phyloP scores from a whole-genome alignment of 2,797 vertebrate species.

The Pterois miles region DNA sequence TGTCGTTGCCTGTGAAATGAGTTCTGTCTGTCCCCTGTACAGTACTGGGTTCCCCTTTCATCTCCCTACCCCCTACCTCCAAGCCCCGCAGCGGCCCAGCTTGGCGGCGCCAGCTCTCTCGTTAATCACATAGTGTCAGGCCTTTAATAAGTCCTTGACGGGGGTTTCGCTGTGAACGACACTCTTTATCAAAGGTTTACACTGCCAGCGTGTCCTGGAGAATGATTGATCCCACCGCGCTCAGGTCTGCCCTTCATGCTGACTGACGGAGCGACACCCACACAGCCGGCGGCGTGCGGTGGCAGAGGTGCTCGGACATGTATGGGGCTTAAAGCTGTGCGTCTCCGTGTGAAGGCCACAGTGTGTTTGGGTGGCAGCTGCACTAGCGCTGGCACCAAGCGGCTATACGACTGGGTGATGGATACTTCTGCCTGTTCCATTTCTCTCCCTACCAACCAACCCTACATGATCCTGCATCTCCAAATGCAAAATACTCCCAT shows the following conservation, averaged over 20 bases:
- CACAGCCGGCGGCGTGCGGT: constrained; percentile 22
- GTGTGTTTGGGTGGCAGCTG: constrained; percentile 16
- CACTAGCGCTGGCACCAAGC: constrained; percentile 7
- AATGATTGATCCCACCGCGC: constrained; percentile 78
- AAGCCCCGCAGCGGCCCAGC: constrained; percentile 55
- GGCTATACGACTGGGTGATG: constrained; percentile 32
- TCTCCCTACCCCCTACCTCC: constrained; percentile 54
- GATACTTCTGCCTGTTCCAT: constrained; percentile 51
- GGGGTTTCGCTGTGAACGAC: constrained; percentile 78
- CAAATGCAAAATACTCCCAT: constrained; percentile 65
- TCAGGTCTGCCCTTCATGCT: constrained; percentile 73
- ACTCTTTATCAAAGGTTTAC: constrained; percentile 87
- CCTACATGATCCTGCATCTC: constrained; percentile 39
- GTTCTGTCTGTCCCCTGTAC: constrained; percentile 13
- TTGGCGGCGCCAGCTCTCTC: constrained; percentile 45
- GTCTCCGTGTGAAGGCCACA: neutral
- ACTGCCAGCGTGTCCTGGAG: constrained; percentile 69
- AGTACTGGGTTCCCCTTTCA: constrained; percentile 43
- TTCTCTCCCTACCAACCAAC: constrained; percentile 57
- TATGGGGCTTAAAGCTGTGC: constrained; percentile 21
- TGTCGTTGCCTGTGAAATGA: neutral
- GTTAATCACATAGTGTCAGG: constrained; percentile 79
- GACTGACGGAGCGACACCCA: constrained; percentile 62
- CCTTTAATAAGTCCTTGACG: constrained; percentile 85
- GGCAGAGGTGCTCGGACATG: constrained; percentile 24